These are phyloP conservation scores for Serinus canaria DNA, from an alignment of 2,113 vertebrate species.

Conservation along the genomic window DNA sequence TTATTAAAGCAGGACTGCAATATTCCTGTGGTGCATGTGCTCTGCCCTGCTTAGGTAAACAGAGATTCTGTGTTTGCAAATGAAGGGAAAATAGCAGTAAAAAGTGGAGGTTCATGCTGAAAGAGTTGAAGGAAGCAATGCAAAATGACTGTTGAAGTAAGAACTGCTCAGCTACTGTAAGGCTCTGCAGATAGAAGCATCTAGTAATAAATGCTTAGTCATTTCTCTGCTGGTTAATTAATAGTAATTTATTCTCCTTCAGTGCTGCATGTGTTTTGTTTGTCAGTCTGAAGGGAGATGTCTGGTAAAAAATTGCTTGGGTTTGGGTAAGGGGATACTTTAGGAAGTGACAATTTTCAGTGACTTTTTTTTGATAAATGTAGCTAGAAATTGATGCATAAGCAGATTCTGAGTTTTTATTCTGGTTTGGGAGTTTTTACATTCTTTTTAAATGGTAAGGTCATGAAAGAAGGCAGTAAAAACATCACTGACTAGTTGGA, in stretches of 20 bases:
- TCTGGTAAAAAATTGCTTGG: background rate
- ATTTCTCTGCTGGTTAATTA: slow-evolving; percentile 55
- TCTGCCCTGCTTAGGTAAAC: background rate
- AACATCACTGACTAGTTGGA: background rate
- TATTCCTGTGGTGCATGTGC: background rate
- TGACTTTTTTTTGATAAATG: background rate
- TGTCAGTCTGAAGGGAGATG: background rate
- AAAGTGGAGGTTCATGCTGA: background rate
- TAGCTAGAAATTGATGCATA: background rate
- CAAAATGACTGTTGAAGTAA: background rate
- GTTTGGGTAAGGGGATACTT: background rate
- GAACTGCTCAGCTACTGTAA: background rate
- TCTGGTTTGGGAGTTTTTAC: too few species aligned
- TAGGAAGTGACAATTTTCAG: background rate
- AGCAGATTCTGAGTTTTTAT: background rate
- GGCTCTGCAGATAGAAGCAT: slow-evolving; percentile 29
- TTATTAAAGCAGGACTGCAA: background rate
- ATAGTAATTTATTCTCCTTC: background rate
- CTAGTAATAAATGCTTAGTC: slow-evolving; percentile 53
- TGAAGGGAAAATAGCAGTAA: background rate
- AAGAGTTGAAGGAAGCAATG: background rate
- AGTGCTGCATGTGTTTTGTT: background rate
- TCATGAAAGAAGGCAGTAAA: background rate
- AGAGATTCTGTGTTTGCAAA: background rate
- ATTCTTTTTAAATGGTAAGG: background rate